A percentile compares a stretch with the other conserved stretches of the same genome.
Evolutionary conservation across 2,888 invertebrate genomes (phyloP).

Genomic region (Cataglyphis albicans): DNA sequence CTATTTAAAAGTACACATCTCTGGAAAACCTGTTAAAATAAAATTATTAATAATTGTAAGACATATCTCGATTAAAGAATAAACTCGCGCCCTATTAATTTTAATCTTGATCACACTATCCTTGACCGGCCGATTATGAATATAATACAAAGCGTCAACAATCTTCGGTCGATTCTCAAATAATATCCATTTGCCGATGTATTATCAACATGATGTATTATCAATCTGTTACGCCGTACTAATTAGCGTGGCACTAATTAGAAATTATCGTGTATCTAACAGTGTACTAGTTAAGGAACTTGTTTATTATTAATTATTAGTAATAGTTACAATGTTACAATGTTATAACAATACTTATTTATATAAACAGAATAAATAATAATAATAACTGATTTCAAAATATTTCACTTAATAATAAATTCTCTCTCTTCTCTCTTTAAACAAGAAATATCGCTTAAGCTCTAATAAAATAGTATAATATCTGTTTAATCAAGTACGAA

Average conservation of each 20-base stretch:
- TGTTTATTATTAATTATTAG: slow-evolving; percentile 62
- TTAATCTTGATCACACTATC: background rate
- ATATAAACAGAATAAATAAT: background rate
- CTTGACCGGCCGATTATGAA: background rate
- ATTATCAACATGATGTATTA: slow-evolving; percentile 22
- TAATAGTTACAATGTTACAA: background rate
- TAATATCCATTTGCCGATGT: slow-evolving; percentile 45
- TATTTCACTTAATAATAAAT: background rate
- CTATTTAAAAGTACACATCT: background rate
- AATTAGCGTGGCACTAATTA: slow-evolving; percentile 64
- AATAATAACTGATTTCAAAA: background rate
- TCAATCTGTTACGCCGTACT: slow-evolving; percentile 50
- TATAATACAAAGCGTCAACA: background rate
- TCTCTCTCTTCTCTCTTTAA: background rate
- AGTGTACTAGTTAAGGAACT: slow-evolving; percentile 57
- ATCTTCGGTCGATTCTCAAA: background rate
- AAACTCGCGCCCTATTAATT: background rate
- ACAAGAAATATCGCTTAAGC: background rate
- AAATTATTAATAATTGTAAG: background rate
- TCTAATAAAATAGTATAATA: background rate
- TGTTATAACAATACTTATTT: background rate
- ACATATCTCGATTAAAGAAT: background rate
- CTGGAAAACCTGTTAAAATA: background rate
- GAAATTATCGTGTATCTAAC: slow-evolving; percentile 49
- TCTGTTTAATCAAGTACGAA: background rate